Evolutionary conservation across 92 coral and sea anemone genomes (phyloP).

Genomic region (Palythoa grandis): DNA sequence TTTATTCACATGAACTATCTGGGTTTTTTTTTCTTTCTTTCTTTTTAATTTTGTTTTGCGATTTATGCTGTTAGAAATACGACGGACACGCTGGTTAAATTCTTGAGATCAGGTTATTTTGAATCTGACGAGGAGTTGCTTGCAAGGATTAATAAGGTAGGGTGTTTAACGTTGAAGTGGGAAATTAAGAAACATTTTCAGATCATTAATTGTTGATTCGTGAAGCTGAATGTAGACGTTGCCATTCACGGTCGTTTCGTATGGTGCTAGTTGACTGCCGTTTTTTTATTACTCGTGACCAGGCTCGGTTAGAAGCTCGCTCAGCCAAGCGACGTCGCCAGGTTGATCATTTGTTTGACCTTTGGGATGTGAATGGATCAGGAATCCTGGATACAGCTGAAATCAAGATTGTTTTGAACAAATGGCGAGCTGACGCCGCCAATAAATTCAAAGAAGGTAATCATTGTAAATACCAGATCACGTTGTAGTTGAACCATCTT

Average conservation of each 20-base stretch:
- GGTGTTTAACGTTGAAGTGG: background rate
- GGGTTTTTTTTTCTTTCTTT: no score
- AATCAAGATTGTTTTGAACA: slow-evolving; percentile 79
- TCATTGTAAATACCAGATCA: background rate
- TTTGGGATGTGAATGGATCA: slow-evolving; percentile 92
- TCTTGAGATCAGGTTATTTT: slow-evolving; percentile 80
- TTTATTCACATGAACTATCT: no score
- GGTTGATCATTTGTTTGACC: slow-evolving; percentile 86
- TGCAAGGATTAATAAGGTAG: slow-evolving; percentile 78
- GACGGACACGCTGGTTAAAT: slow-evolving; percentile 79
- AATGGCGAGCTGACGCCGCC: slow-evolving; percentile 78
- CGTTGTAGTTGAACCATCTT: background rate
- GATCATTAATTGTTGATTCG: no score
- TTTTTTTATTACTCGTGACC: background rate
- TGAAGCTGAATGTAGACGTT: no score
- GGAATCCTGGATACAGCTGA: slow-evolving; percentile 80
- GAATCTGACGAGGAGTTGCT: slow-evolving; percentile 88
- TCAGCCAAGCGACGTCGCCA: slow-evolving; percentile 84
- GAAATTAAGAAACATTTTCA: background rate
- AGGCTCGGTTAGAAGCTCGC: slow-evolving; percentile 92
- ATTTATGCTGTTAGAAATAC: slow-evolving; percentile 57
- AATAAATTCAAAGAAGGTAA: slow-evolving; percentile 79
- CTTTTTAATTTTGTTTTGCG: background rate
- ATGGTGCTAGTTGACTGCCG: background rate
- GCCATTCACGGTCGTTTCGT: background rate